Evolutionary conservation across 30 jellyfish, hydroid and myxozoan genomes (phyloP).

Genomic region (Catostylus mosaicus): DNA sequence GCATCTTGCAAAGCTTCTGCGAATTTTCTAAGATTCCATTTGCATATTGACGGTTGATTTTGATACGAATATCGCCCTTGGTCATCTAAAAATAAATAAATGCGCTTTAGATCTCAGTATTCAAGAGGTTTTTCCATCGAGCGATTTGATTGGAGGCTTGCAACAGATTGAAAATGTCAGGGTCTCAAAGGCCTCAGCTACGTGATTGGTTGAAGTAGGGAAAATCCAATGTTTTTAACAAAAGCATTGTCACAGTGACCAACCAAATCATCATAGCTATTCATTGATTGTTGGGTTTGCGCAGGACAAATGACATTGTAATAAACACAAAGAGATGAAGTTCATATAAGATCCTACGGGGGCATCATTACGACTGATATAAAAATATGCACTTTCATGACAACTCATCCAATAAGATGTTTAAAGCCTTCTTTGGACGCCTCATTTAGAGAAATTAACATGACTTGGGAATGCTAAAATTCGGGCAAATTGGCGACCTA

Average conservation of each 20-base stretch:
- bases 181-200: not conserved
- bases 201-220: not conserved
- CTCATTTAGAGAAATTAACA: not conserved
- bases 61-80: conserved; percentile 93
- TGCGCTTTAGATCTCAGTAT: too few species aligned
- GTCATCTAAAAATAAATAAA: conserved; percentile 59
- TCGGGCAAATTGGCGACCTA: not conserved
- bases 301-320: too few species aligned
- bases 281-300: too few species aligned
- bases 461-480: not conserved
- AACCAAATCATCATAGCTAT: not conserved
- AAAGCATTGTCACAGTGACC: not conserved
- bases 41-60: conserved; percentile 95
- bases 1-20: conserved; percentile 95
- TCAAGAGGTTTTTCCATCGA: too few species aligned
- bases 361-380: too few species aligned
- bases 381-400: too few species aligned
- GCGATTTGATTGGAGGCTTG: not conserved
- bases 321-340: too few species aligned
- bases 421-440: not conserved
- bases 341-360: too few species aligned
- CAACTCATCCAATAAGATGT: too few species aligned
- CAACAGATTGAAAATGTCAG: not conserved
- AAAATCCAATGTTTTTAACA: not conserved
- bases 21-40: conserved; percentile 86